Evolutionary conservation across 2,888 invertebrate species (phyloP), one percentile per base, ranked within the genome.

Genomic region (Tromatobia lineatoria): DNA sequence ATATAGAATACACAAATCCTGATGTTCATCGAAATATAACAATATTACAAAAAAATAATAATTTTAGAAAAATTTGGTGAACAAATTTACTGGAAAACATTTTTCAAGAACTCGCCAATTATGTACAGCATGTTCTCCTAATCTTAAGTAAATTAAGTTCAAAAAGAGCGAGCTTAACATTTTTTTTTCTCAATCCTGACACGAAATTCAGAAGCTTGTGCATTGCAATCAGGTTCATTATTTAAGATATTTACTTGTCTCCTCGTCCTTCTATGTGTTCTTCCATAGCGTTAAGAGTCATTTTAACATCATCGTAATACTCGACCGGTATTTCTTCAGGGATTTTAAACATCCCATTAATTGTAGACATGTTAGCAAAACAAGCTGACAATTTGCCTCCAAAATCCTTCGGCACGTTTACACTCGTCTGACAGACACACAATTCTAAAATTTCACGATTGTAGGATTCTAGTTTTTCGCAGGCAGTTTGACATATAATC

Each of bases 311-410:
- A 11, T 71, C 80, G 52, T 74, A 15, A 82, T 77, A 81, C 13
- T 87, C 74, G 29, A 42, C n/a, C 15, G 87, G 86, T 15, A 86
- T 70, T 13, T 83, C 71, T 4, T 66, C 66, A 38, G 77, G 87
- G 13, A 86, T 75, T 70, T 52, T 54, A 50, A 71, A 83, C 47
- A 45, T 66, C 8, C 47, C 83, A 7, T 54, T 25, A 0, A 10
- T 23, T 15, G 75, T 81, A 3, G 69, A 47, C 80, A 85, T 85
- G 57, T 54, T 76, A 6, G 25, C 3, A 3, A 18, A 11, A 15
- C n/a, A 7, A 13, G 38, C 15, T 38, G 13, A 42, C 10, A n/a
- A 64, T 50, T 71, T 79, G 54, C 66, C 73, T 64, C 71, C n/a
- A 74, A 73, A 67, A 80, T 15, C 25, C n/a, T n/a, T 50, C n/a